Conservation (phyloP, 2,888 invertebrate species). For the Sphaeridia pumilis region DNA sequence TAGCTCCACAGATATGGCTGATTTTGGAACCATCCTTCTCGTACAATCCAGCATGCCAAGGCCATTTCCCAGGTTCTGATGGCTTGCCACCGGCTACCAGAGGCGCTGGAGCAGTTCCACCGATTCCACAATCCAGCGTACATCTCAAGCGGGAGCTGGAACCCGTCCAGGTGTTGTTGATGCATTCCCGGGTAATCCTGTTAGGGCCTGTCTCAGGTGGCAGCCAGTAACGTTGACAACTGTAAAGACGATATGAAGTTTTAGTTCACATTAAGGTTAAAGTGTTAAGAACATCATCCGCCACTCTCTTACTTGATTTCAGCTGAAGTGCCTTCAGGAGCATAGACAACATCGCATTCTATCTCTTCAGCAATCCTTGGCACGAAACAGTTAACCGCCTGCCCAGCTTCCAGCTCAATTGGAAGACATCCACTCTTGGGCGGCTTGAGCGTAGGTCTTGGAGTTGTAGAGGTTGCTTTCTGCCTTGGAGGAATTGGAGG, state of each 20-base stretch:
- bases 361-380: slow-evolving; percentile 6
- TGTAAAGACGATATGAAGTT: too few relatives aligned
- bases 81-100: slow-evolving; percentile 15
- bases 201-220: slow-evolving; percentile 14
- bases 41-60: slow-evolving; percentile 23
- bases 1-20: slow-evolving; percentile 20
- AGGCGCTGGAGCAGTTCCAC: slow-evolving; percentile 11
- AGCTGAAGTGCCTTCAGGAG: slow-evolving; percentile 6
- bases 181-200: slow-evolving; percentile 1
- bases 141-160: slow-evolving; percentile 12
- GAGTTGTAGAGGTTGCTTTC: not conserved
- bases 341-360: not conserved
- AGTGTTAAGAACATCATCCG: too few relatives aligned
- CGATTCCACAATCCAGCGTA: slow-evolving; percentile 17
- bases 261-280: too few relatives aligned
- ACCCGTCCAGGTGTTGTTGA: slow-evolving; percentile 14
- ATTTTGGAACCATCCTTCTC: slow-evolving; percentile 15
- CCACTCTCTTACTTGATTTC: slow-evolving; percentile 6
- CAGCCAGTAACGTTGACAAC: slow-evolving; percentile 7
- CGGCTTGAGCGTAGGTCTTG: not conserved
- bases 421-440: not conserved
- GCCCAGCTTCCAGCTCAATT: slow-evolving; percentile 4
- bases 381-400: slow-evolving; percentile 7
- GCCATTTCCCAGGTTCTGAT: slow-evolving; percentile 21
- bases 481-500: not conserved